Conservation (phyloP, 2,797 vertebrate genomes). For the Gallinago solitaria region DNA sequence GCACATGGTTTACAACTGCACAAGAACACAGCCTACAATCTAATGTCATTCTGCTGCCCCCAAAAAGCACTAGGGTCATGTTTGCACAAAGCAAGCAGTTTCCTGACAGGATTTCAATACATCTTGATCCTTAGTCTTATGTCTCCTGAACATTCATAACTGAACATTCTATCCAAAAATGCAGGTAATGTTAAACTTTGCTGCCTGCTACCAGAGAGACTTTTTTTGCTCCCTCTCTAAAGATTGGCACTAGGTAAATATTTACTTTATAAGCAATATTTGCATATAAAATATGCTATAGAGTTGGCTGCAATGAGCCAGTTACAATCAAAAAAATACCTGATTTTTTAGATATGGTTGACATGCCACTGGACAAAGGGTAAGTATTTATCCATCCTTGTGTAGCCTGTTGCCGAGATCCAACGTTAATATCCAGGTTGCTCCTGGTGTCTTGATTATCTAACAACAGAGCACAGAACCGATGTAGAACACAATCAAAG, state of each 20-base stretch:
- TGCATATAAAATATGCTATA: background rate
- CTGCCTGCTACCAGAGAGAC: background rate
- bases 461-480: conserved; percentile 60
- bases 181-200: background rate
- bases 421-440: conserved; percentile 89
- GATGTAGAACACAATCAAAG: background rate
- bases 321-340: conserved; percentile 73
- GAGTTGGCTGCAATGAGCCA: background rate
- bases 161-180: background rate
- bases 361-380: conserved; percentile 96
- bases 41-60: background rate
- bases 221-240: background rate
- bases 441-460: conserved; percentile 95
- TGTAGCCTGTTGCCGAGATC: conserved; percentile 90
- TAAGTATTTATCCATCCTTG: conserved; percentile 99
- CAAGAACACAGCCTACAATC: background rate
- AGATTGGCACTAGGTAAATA: background rate
- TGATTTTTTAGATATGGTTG: conserved; percentile 97
- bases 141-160: background rate
- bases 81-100: background rate
- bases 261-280: background rate
- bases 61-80: background rate
- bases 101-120: background rate
- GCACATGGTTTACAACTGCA: background rate
- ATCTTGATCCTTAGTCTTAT: background rate